Conservation (phyloP, 2,113 vertebrate genomes). For the Microcebus griseorufus region DNA sequence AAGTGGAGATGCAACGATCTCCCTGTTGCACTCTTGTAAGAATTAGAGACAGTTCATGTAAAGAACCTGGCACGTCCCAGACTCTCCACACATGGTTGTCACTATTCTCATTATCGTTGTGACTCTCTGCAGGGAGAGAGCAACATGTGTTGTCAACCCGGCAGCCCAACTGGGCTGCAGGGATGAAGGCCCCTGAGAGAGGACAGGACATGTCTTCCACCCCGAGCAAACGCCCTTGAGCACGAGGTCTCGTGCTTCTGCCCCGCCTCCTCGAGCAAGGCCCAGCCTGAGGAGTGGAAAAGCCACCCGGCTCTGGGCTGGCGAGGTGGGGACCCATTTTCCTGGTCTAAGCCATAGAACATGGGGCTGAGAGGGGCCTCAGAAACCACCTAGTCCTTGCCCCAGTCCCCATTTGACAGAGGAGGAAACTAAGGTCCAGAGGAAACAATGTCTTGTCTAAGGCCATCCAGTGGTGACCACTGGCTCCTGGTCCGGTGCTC, state of each 20-base stretch:
- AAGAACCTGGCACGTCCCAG: background rate
- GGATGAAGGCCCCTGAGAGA: background rate
- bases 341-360: background rate
- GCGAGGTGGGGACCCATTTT: background rate
- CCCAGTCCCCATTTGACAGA: background rate
- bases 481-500: background rate
- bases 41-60: background rate
- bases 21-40: background rate
- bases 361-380: background rate
- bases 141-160: too few species aligned
- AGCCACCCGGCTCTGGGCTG: accelerated
- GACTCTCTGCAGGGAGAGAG: background rate
- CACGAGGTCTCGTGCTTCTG: background rate
- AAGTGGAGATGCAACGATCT: background rate
- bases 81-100: background rate
- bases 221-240: background rate
- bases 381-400: background rate
- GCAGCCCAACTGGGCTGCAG: background rate
- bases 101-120: background rate
- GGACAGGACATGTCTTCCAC: accelerated
- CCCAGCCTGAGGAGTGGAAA: accelerated
- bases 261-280: background rate
- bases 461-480: background rate
- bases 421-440: background rate
- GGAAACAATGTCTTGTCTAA: background rate